Evolutionary conservation across 2,113 vertebrate genomes (phyloP), one percentile per base, ranked within the genome.

Genomic region (Excalfactoria chinensis): DNA sequence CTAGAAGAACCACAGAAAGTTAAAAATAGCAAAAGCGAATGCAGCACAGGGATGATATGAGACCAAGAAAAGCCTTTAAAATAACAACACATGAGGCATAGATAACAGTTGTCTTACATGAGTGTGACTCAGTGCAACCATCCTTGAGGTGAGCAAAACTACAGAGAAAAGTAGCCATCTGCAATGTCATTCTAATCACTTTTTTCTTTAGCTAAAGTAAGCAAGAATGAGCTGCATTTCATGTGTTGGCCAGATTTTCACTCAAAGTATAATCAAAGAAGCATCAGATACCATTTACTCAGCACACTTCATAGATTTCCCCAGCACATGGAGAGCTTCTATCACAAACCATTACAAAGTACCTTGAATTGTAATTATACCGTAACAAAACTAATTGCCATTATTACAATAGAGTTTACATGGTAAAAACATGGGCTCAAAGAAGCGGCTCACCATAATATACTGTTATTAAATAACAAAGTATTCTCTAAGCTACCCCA

Each of bases 201-300:
- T 63, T 53, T 75, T 41, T 6, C 58, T 30, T 56, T 13, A 73
- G 32, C 6, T 62, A 14, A 77, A 91, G 22, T 19, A 60, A 82
- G 40, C n/a, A 62, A 79, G 49, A 91, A 53, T 32, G 74, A 88
- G 56, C 40, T 84, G 56, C n/a, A 30, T 84, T 78, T 93, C 94
- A 87, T 48, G 11, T 95, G 91, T 60, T 85, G 43, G 56, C 51
- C 91, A 95, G 84, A 95, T 89, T 96, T 89, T 85, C 67, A 74
- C 43, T 5, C 68, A 83, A 32, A 87, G 35, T 60, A 12, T 48
- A 51, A 92, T 83, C 72, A 94, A 92, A 94, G 72, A 11, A 76
- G 22, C 63, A 80, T 76, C 64, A 93, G 96, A 94, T 34, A 75
- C 37, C 22, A 21, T 67, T 85, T 89, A 71, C 56, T 91, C 78